Evolutionary conservation across 2,113 vertebrate genomes (phyloP), one percentile per base, ranked within the genome.

Genomic region (Accipiter cooperii): DNA sequence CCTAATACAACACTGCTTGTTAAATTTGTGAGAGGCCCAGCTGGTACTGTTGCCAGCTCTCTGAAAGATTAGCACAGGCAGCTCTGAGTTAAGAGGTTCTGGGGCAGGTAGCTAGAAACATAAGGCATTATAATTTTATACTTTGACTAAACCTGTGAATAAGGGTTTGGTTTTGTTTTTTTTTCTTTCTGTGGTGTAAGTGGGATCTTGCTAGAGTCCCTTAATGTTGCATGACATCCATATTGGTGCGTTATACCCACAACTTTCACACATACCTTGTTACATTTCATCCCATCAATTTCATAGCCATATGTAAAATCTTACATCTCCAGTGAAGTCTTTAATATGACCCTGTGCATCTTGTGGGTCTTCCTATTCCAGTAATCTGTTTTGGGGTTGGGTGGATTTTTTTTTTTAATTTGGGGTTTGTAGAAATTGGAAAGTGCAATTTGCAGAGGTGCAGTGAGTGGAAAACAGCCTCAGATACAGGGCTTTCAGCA

Each of bases 71-170:
- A 29, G 47, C 31, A 3, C 19, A 11, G 46, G 34, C 47, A 36
- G 20, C 34, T 18, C 60, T 3, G 29, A 46, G 31, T 28, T 19
- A 3, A 15, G 19, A 42, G 22, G 18, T 13, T 31, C 36, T 38
- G 33, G 44, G 49, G 8, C 0, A 0, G 33, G 5, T 10, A 17
- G 19, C 2, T 7, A 9, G 15, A 47, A n/a, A 18, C 9, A 1
- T 1, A 33, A 33, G n/a, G 12, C 28, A 9, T 52, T 42, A 18
- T 2, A 6, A 10, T 21, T 8, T 46, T 44, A 7, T 7, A 26
- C 46, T n/a, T 28, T 13, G 12, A 22, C 13, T 66, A 17, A 36
- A 65, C 12, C 6, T 13, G 7, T 26, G 16, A 33, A 40, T n/a
- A 31, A 54, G 26, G 14, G 24, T 6, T 38, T 22, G 10, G 14